phyloP scores from a whole-genome alignment of 2,113 vertebrate genomes.

The Octodon degus region DNA sequence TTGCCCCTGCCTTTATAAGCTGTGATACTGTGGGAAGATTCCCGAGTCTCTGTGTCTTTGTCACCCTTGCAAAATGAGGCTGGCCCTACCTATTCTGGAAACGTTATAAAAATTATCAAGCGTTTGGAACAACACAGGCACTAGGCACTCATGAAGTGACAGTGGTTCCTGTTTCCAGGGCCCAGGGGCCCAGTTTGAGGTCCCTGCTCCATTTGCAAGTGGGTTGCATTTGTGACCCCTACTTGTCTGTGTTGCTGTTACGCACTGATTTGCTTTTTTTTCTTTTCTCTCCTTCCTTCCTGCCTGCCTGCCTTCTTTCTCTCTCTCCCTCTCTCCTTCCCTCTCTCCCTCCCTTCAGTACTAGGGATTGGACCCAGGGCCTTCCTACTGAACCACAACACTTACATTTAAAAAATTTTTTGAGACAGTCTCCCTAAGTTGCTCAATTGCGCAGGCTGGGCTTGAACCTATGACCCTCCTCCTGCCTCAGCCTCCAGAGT shows the following conservation, averaged over 20 bases:
- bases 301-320: no score
- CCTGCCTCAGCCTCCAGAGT: background rate
- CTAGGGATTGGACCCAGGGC: background rate
- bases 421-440: background rate
- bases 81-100: background rate
- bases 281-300: background rate
- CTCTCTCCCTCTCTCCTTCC: background rate
- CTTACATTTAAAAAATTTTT: background rate
- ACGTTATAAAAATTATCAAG: background rate
- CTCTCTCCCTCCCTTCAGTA: background rate
- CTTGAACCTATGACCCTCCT: background rate
- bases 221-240: background rate
- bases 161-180: background rate
- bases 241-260: background rate
- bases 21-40: background rate
- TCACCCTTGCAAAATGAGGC: background rate
- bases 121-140: background rate
- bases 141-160: background rate
- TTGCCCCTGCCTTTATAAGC: background rate
- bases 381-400: background rate
- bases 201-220: background rate
- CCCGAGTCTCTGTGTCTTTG: background rate
- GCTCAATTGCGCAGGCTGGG: background rate
- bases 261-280: background rate
- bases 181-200: background rate